Percentiles rank a stretch among this genome's conserved stretches.
These are phyloP conservation scores for Bombus polaris DNA, from an alignment of 1,140 invertebrate genomes.

Conservation along the genomic window DNA sequence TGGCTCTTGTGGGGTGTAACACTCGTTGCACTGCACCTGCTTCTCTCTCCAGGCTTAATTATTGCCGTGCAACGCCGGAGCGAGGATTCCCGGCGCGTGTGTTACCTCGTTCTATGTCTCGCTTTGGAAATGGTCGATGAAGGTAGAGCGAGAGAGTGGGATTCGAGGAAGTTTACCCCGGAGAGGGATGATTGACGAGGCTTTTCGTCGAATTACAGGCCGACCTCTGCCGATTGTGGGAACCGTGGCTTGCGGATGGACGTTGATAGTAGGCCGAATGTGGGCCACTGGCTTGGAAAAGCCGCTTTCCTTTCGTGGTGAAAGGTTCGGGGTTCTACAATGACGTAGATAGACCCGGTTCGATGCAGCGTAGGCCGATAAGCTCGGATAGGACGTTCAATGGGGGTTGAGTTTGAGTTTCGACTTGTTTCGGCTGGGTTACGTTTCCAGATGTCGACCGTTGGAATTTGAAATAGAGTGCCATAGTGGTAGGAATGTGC, in stretches of 20 bases:
- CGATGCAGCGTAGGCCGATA: not conserved
- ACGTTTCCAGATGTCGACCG: no score
- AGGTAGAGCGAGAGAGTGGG: not conserved
- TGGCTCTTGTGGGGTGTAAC: slow-evolving; percentile 20
- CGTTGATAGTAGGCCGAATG: not conserved
- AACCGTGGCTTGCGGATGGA: not conserved
- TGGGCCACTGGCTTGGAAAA: not conserved
- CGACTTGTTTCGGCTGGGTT: not conserved
- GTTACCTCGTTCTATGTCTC: not conserved
- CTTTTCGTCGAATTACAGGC: slow-evolving; percentile 1
- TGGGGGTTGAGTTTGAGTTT: not conserved
- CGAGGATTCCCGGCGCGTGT: not conserved
- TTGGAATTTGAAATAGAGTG: no score
- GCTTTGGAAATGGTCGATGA: not conserved
- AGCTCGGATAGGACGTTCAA: not conserved
- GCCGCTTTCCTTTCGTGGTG: not conserved
- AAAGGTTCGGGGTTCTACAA: not conserved
- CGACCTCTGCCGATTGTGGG: not conserved
- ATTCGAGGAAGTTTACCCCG: slow-evolving; percentile 8
- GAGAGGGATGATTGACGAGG: slow-evolving; percentile 28
- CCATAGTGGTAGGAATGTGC: no score
- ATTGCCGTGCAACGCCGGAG: not conserved
- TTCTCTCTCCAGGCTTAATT: slow-evolving; percentile 21
- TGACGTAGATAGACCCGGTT: not conserved
- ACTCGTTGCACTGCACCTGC: slow-evolving; percentile 35